Percentiles rank a stretch among this genome's conserved stretches.
These are phyloP conservation scores for Charina bottae DNA, from an alignment of 2,113 vertebrate genomes.

Conservation along the genomic window DNA sequence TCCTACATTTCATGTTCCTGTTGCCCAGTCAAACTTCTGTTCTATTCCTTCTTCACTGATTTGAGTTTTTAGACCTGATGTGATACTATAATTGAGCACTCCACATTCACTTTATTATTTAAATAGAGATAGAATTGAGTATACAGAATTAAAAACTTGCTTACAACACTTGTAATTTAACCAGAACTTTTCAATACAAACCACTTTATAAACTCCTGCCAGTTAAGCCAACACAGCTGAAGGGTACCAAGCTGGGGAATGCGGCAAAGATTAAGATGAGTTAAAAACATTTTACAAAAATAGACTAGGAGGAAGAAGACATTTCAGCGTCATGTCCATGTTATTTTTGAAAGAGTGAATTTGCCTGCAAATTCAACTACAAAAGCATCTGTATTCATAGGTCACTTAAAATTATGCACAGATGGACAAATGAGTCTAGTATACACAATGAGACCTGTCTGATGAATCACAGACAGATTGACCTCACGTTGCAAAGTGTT, in stretches of 20 bases:
- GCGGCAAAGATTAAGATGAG: background rate
- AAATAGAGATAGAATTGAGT: too few species aligned
- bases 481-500: background rate
- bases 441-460: background rate
- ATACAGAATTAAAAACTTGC: too few species aligned
- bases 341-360: background rate
- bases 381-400: background rate
- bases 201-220: background rate
- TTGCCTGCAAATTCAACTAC: background rate
- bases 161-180: too few species aligned
- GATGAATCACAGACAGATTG: background rate
- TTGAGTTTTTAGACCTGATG: too few species aligned
- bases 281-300: background rate
- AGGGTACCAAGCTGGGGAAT: background rate
- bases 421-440: background rate
- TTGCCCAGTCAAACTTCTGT: too few species aligned
- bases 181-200: too few species aligned
- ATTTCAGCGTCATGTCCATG: background rate
- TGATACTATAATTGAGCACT: too few species aligned
- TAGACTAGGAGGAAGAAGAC: background rate
- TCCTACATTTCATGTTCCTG: too few species aligned
- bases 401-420: background rate
- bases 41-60: too few species aligned
- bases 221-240: background rate
- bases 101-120: too few species aligned